These are phyloP conservation scores for Capreolus pygargus DNA, from an alignment of 2,113 vertebrate genomes.

Conservation along the genomic window DNA sequence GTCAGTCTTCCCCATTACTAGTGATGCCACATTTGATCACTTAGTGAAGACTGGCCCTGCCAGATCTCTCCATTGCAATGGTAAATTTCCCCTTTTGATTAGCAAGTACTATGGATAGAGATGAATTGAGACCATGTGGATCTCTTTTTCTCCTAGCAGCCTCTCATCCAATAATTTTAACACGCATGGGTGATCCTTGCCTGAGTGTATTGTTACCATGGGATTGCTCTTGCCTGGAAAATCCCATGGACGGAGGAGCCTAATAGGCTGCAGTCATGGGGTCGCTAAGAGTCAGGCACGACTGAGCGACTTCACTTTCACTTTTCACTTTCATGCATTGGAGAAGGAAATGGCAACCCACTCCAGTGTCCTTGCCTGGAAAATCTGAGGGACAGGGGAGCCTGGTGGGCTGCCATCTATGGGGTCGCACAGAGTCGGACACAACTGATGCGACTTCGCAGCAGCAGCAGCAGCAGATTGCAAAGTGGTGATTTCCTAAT, in stretches of 20 bases:
- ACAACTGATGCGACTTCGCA: too few relatives aligned
- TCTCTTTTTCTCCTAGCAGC: neutral
- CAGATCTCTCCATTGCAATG: neutral
- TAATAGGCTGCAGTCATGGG: too few relatives aligned
- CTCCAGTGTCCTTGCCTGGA: too few relatives aligned
- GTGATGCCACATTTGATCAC: neutral
- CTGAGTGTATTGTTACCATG: neutral
- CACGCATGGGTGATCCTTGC: neutral
- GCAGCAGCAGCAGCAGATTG: too few relatives aligned
- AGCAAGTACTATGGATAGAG: neutral
- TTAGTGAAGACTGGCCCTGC: neutral
- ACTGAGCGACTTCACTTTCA: too few relatives aligned
- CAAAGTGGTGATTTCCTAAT: neutral
- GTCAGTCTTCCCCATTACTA: neutral
- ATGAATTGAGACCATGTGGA: neutral
- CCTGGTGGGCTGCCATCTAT: too few relatives aligned
- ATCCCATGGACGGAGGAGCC: too few relatives aligned
- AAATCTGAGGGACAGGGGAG: too few relatives aligned
- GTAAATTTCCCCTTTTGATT: neutral
- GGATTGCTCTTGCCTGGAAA: neutral
- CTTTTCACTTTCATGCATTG: too few relatives aligned
- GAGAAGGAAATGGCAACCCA: too few relatives aligned
- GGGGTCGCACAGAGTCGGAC: too few relatives aligned
- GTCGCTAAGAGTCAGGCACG: too few relatives aligned
- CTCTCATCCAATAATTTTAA: neutral